phyloP scores from a whole-genome alignment of 37 sponge, comb jelly and placozoan genomes.

The Eunapius fragilis region DNA sequence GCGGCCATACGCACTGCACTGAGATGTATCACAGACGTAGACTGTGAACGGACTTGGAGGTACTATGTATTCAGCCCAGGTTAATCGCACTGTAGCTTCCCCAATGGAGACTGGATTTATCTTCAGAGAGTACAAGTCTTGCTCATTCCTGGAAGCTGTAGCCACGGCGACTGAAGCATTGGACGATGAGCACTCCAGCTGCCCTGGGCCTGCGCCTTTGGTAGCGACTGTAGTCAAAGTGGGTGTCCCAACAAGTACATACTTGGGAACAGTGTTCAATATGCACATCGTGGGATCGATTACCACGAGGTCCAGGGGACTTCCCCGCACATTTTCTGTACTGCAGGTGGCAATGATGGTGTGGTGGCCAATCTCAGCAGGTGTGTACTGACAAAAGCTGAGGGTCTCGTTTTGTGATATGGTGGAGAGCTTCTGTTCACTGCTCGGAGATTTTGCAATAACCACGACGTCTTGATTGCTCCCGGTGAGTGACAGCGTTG shows the following conservation, averaged over 20 bases:
- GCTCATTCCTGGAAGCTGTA: neutral
- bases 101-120: constrained; percentile 39
- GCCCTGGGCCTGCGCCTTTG: constrained; percentile 71
- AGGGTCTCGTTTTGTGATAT: constrained; percentile 21
- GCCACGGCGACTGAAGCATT: constrained; percentile 4
- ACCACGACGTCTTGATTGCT: constrained; percentile 17
- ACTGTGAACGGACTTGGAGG: constrained; percentile 54
- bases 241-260: constrained; percentile 55
- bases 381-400: constrained; percentile 46
- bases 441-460: constrained; percentile 36
- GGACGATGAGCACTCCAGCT: constrained; percentile 21
- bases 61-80: constrained; percentile 26
- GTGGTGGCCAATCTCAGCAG: constrained; percentile 71
- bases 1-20: constrained; percentile 64
- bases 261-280: constrained; percentile 39
- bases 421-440: constrained; percentile 28
- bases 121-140: constrained; percentile 11
- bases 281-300: constrained; percentile 73
- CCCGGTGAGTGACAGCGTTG: constrained; percentile 51
- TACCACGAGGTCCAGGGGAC: constrained; percentile 64
- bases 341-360: constrained; percentile 71
- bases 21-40: constrained; percentile 77
- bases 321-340: constrained; percentile 76
- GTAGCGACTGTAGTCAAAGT: constrained; percentile 46
- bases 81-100: constrained; percentile 21